Base-by-base conservation (phyloP, 2,113 vertebrate genomes). In the Amia ocellicauda region DNA sequence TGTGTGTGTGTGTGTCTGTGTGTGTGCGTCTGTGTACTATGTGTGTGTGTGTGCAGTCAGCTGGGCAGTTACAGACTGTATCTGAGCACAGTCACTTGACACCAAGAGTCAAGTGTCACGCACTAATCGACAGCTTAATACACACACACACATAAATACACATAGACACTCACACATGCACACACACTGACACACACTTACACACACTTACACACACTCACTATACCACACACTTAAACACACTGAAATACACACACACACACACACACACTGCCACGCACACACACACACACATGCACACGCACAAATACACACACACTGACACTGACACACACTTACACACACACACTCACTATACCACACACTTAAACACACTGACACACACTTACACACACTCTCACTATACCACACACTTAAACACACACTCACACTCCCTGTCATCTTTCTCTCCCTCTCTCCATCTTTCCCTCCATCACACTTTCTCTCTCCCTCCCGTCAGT, bases 311-410 rank as follows among this genome's bases (percentile, higher is more conserved):
- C 47, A 62, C 16, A 29, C 27, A 49, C 36, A 60, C 42, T 47
- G 40, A 31, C 63, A 64, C 54, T 28, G 7, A 45, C 67, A 53
- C 63, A 43, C 50, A 64, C 40, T 51, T 50, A 63, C 36, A 61
- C 41, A 42, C 63, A 56, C 52, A 41, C 31, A 41, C 31, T 2
- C 20, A 41, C 31, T 11, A 36, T 17, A 14, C 5, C 36, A 59
- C 58, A 58, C 43, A 58, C 47, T 36, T 26, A 63, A n/a, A 45
- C 55, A 55, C 59, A 49, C 54, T 62, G 36, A 53, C 47, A n/a
- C 24, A 64, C n/a, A 40, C 11, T 41, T 3, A 61, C 1, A 63
- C 62, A 53, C 56, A 69, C 29, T 57, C 42, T 42, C n/a, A 51
- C 16, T 20, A 16, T 43, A 36, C 43, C 8, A 56, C 13, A 43